These are phyloP conservation scores for Fabriciana adippe DNA, from an alignment of 2,888 invertebrate species.

Conservation along the genomic window DNA sequence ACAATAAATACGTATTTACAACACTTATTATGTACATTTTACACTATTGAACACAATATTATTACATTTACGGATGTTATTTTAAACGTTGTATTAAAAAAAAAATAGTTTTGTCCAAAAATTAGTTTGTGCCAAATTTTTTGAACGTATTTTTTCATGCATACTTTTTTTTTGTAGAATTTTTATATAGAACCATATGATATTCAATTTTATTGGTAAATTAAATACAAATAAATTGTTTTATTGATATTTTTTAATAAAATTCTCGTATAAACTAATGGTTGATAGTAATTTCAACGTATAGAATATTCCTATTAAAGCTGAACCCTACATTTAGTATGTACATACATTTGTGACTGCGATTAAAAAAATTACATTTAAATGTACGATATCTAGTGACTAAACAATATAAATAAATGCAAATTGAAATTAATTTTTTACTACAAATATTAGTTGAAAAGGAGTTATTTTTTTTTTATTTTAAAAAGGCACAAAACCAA, in stretches of 20 bases:
- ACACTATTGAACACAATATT: slow-evolving; percentile 62
- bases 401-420: slow-evolving; percentile 7
- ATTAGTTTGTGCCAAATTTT: too few relatives aligned
- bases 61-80: not conserved
- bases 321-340: slow-evolving; percentile 54
- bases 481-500: too few relatives aligned
- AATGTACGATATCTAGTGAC: slow-evolving; percentile 25
- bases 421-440: too few relatives aligned
- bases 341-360: slow-evolving; percentile 37
- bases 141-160: too few relatives aligned
- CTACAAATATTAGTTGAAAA: too few relatives aligned
- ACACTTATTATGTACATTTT: slow-evolving; percentile 52
- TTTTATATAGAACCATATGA: too few relatives aligned
- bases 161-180: too few relatives aligned
- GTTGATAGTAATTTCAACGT: not conserved
- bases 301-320: slow-evolving; percentile 58
- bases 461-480: too few relatives aligned
- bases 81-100: not conserved
- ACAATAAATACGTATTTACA: slow-evolving; percentile 65
- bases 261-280: not conserved
- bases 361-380: not conserved
- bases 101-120: not conserved
- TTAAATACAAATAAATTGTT: too few relatives aligned
- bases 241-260: not conserved
- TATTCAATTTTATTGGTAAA: too few relatives aligned